Percentiles rank a stretch among this genome's conserved stretches.
phyloP scores from a whole-genome alignment of 2,888 invertebrate species.

The Archaeoteleia sp. region DNA sequence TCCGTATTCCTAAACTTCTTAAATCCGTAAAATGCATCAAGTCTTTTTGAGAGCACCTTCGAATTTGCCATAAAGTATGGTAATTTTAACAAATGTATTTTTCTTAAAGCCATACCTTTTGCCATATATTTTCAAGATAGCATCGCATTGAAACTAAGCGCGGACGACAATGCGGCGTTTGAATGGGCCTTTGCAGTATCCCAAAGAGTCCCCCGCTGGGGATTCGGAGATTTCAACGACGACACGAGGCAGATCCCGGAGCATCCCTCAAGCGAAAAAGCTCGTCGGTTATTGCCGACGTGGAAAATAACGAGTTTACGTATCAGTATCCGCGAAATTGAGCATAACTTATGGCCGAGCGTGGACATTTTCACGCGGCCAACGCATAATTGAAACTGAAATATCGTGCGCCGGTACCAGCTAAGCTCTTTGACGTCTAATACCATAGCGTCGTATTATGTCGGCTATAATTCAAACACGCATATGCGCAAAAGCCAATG shows the following conservation, averaged over 20 bases:
- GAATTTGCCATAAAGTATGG: too few species aligned
- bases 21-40: too few species aligned
- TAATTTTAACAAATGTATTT: too few species aligned
- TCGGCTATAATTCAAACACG: slow-evolving; percentile 53
- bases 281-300: slow-evolving; percentile 5
- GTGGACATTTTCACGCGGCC: slow-evolving; percentile 46
- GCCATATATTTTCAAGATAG: too few species aligned
- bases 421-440: slow-evolving; percentile 50
- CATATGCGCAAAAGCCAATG: slow-evolving; percentile 14
- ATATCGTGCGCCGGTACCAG: slow-evolving; percentile 37
- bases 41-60: too few species aligned
- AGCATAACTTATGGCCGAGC: slow-evolving; percentile 43
- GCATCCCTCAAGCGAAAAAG: slow-evolving; percentile 13
- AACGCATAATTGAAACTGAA: slow-evolving; percentile 53
- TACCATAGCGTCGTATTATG: slow-evolving; percentile 52
- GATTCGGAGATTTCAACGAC: slow-evolving; percentile 40
- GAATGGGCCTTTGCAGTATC: too few species aligned
- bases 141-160: too few species aligned
- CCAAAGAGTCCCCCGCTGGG: slow-evolving; percentile 18
- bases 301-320: slow-evolving; percentile 39
- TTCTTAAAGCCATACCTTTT: too few species aligned
- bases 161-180: too few species aligned
- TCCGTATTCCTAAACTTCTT: too few species aligned
- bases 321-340: slow-evolving; percentile 31
- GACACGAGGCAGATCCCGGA: not conserved